phyloP scores from a whole-genome alignment of 2,888 invertebrate species.

The Balanococcus diminutus region DNA sequence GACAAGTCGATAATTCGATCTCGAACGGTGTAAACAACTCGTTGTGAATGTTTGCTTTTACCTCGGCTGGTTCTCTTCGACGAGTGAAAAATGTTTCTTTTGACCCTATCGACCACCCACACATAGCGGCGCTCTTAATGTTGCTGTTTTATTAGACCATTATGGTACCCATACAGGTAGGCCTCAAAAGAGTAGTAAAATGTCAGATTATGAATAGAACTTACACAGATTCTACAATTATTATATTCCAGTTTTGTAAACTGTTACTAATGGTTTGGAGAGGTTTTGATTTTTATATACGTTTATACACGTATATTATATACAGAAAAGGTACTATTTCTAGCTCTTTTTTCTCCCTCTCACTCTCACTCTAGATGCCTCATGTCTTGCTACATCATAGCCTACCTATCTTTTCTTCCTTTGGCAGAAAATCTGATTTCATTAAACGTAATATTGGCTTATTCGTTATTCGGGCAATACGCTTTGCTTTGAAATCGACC shows the following conservation, averaged over 20 bases:
- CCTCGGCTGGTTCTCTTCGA: neutral
- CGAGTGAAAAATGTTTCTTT: neutral
- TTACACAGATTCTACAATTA: conserved; percentile 37
- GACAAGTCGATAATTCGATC: too few species aligned
- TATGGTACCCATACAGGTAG: conserved; percentile 47
- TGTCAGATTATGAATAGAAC: conserved; percentile 48
- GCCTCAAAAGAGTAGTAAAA: conserved; percentile 46
- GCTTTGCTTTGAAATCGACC: neutral
- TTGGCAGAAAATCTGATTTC: neutral
- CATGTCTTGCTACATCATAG: neutral
- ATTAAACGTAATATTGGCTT: neutral
- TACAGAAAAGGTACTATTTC: too few species aligned
- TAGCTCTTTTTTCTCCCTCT: neutral
- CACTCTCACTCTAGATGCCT: too few species aligned
- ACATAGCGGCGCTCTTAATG: conserved; percentile 44
- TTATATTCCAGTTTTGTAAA: conserved; percentile 48
- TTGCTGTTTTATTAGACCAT: conserved; percentile 49
- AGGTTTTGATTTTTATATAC: conserved; percentile 32
- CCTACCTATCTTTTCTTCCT: neutral
- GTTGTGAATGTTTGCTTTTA: neutral
- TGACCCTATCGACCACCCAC: conserved; percentile 50
- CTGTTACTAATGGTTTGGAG: conserved; percentile 40
- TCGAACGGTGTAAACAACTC: too few species aligned
- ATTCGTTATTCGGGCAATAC: neutral
- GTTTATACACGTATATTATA: neutral